phyloP scores from a whole-genome alignment of 2,113 vertebrate species.

The Halichoeres trimaculatus region DNA sequence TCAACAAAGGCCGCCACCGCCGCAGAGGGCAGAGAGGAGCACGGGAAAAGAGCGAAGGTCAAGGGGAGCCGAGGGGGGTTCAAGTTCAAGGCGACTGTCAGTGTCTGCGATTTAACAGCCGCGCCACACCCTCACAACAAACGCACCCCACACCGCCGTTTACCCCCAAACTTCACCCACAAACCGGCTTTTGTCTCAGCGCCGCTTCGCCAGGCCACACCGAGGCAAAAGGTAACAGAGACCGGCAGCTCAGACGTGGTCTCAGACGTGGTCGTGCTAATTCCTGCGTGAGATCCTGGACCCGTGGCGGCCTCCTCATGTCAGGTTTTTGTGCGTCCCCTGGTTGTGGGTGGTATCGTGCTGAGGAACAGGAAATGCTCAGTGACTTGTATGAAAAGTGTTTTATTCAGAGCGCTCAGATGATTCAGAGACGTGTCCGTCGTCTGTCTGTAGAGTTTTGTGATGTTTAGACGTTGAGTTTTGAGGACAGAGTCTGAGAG shows the following conservation, averaged over 20 bases:
- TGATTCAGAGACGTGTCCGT: slow-evolving; percentile 3
- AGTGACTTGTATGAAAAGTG: slow-evolving; percentile 35
- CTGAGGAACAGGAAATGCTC: slow-evolving; percentile 36
- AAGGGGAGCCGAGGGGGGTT: slow-evolving; percentile 79
- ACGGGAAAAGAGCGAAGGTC: slow-evolving; percentile 82
- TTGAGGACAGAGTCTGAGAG: background rate
- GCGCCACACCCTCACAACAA: slow-evolving; percentile 43
- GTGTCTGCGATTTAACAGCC: slow-evolving; percentile 76
- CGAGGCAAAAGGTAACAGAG: slow-evolving; percentile 31
- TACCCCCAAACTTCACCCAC: slow-evolving; percentile 52
- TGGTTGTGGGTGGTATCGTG: slow-evolving; percentile 29
- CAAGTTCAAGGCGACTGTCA: slow-evolving; percentile 85
- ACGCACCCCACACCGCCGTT: background rate
- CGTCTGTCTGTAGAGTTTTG: slow-evolving; percentile 8
- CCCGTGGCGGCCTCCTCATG: slow-evolving; percentile 9
- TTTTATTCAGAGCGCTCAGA: slow-evolving; percentile 6
- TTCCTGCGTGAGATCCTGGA: slow-evolving; percentile 24
- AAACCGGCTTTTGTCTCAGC: slow-evolving; percentile 36
- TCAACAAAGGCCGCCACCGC: slow-evolving; percentile 77
- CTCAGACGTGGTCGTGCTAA: slow-evolving; percentile 28
- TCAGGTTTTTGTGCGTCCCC: background rate
- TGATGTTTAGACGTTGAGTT: background rate
- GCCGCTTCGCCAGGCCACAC: slow-evolving; percentile 12
- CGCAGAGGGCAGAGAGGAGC: slow-evolving; percentile 68
- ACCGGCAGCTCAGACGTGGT: slow-evolving; percentile 8